A percentile compares a stretch with the other conserved stretches of the same genome.
Evolutionary conservation across 2,888 invertebrate species (phyloP).

Genomic region (Cantharis nigra): DNA sequence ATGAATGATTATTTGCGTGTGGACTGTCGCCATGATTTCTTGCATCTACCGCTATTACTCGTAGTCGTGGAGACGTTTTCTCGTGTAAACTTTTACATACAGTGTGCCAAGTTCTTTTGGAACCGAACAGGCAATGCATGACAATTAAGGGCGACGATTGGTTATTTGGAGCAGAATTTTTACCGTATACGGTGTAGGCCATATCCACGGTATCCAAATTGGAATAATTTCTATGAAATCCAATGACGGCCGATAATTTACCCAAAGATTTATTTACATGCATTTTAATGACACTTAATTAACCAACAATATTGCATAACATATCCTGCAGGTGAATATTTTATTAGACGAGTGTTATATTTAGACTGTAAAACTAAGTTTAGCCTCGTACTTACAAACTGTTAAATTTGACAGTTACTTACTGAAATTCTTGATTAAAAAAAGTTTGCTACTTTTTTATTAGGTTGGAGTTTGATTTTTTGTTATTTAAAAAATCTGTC

Average conservation of each 20-base stretch:
- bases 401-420: neutral
- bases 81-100: constrained; percentile 72
- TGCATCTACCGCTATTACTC: constrained; percentile 82
- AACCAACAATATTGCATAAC: neutral
- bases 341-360: neutral
- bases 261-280: neutral
- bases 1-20: constrained; percentile 74
- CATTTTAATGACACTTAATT: neutral
- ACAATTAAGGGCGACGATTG: constrained; percentile 72
- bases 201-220: constrained; percentile 54
- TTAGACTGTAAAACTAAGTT: neutral
- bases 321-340: neutral
- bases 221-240: neutral
- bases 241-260: neutral
- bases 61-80: constrained; percentile 67
- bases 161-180: neutral
- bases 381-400: neutral
- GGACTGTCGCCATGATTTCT: constrained; percentile 96
- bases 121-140: constrained; percentile 86
- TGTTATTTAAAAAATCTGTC: constrained; percentile 63
- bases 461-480: neutral
- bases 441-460: neutral
- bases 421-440: neutral
- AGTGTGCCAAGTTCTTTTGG: constrained; percentile 85
- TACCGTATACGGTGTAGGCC: constrained; percentile 70